Evolutionary conservation across 2,888 invertebrate genomes (phyloP).

Genomic region (Proisotoma minuta): DNA sequence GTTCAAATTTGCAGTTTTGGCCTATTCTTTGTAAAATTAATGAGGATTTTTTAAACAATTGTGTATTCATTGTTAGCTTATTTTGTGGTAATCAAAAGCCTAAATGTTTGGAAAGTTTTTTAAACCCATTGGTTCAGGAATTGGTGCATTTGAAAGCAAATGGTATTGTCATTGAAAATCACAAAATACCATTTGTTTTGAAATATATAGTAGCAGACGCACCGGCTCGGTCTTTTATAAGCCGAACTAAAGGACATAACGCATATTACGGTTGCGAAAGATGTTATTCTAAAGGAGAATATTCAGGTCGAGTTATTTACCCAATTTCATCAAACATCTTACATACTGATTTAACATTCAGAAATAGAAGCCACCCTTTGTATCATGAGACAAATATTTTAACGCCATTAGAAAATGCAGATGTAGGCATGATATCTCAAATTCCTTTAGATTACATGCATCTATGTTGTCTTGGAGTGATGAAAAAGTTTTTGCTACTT

Average conservation of each 20-base stretch:
- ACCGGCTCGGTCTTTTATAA: slow-evolving; percentile 27
- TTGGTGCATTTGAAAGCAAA: background rate
- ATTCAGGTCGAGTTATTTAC: slow-evolving; percentile 7
- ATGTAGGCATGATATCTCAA: background rate
- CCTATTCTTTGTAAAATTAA: background rate
- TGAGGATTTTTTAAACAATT: background rate
- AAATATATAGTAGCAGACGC: slow-evolving; percentile 25
- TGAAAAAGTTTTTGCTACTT: slow-evolving; percentile 4
- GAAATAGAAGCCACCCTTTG: background rate
- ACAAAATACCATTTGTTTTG: slow-evolving; percentile 1
- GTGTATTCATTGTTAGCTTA: background rate
- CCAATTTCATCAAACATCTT: background rate
- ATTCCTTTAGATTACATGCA: slow-evolving; percentile 16
- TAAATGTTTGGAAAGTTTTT: background rate
- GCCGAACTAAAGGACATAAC: slow-evolving; percentile 17
- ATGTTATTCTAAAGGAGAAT: slow-evolving; percentile 18
- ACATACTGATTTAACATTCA: slow-evolving; percentile 3
- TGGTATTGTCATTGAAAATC: background rate
- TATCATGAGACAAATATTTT: background rate
- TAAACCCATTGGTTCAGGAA: background rate
- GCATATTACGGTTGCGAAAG: slow-evolving; percentile 25
- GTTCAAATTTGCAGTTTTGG: background rate
- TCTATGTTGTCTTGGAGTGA: slow-evolving; percentile 7
- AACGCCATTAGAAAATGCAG: background rate
- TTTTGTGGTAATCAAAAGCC: background rate